Conservation (phyloP, 2,797 vertebrate species). For the Bradypodion ventrale region DNA sequence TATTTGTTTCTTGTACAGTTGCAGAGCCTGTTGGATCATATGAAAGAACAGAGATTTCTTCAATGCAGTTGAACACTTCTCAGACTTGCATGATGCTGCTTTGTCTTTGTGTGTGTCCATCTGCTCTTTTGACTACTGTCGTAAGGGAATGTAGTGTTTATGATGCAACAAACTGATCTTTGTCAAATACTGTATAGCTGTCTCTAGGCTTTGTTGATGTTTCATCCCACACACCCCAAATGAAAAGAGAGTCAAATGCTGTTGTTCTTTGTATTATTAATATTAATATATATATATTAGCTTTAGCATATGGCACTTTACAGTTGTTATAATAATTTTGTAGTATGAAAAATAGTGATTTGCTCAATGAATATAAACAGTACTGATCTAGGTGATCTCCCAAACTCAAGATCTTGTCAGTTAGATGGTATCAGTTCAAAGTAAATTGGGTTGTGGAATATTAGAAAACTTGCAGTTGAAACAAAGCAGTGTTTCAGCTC, state of each 20-base stretch:
- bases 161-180: not conserved
- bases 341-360: not conserved
- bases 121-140: not conserved
- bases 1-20: not conserved
- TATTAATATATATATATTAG: no score
- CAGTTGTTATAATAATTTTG: not conserved
- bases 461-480: not conserved
- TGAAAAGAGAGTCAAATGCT: no score
- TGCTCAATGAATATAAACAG: not conserved
- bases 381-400: not conserved
- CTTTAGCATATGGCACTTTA: not conserved
- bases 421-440: not conserved
- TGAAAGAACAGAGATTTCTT: not conserved
- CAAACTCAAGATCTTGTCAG: not conserved
- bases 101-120: conserved; percentile 2
- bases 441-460: not conserved
- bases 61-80: not conserved
- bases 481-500: not conserved
- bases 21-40: conserved; percentile 12
- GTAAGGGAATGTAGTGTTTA: not conserved
- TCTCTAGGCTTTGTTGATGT: not conserved
- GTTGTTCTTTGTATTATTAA: no score
- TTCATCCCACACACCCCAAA: not conserved
- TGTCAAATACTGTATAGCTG: not conserved
- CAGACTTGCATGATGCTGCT: not conserved